Evolutionary conservation across 2,888 invertebrate genomes (phyloP), one percentile per base, ranked within the genome.

Genomic region (Eupelmus urozonus): DNA sequence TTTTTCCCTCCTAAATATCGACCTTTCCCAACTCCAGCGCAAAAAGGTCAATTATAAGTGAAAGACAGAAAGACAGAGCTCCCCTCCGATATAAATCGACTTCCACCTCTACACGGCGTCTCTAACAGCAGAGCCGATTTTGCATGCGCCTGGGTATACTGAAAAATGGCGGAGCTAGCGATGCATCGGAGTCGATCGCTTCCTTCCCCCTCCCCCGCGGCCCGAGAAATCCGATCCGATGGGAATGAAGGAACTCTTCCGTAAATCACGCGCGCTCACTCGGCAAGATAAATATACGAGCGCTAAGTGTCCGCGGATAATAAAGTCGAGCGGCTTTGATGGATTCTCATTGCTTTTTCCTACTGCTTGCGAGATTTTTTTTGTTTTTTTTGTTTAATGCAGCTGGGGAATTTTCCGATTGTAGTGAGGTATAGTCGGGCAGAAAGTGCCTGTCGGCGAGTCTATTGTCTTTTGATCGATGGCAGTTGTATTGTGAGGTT

Each of bases 211-310:
- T 29, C n/a, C 55, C 73, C 62, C 65, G 74, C 62, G 73, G 70
- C 49, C 27, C 55, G 69, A 72, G 73, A 67, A 67, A 75, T 66
- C 75, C 67, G 45, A 67, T 40, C 51, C 75, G 66, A 60, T 49
- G 45, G 57, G 57, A 49, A 60, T 34, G 49, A 60, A 29, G n/a
- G 71, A 57, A 59, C 40, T 74, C 74, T 66, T 60, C 66, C 66
- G 73, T 66, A 74, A 74, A 74, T 74, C 74, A 74, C 74, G 63
- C 25, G 16, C 34, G 20, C 73, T 27, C 73, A 20, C 29, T 53
- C 34, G 45, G 13, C 67, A 60, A 63, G 70, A 76, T 76, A 76
- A 76, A 76, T 76, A 76, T 20, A 29, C 51, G 55, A 42, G 53
- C 75, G 62, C 42, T 29, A 40, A 67, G 51, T 74, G 65, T 74